Evolutionary conservation across 2,797 vertebrate species (phyloP).

Genomic region (Schizopygopsis malacanthus): DNA sequence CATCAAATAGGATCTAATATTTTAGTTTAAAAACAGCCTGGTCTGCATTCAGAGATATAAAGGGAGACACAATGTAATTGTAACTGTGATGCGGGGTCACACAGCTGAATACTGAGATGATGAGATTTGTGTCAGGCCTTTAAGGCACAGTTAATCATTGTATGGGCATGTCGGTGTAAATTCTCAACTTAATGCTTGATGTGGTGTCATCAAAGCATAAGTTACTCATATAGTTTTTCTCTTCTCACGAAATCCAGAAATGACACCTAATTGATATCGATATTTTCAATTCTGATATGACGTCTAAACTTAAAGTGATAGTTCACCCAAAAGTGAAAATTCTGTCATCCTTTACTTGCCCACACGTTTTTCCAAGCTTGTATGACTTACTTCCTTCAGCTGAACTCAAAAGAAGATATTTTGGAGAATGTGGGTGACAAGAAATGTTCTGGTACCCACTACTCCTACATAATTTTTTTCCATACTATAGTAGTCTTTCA

Average conservation of each 20-base stretch:
- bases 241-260: neutral
- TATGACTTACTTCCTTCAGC: neutral
- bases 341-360: neutral
- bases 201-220: conserved; percentile 64
- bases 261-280: conserved; percentile 6
- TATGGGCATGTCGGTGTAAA: conserved; percentile 53
- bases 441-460: neutral
- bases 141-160: conserved; percentile 54
- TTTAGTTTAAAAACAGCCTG: conserved; percentile 19
- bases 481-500: neutral
- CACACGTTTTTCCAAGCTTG: neutral
- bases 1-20: neutral
- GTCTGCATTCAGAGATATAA: neutral
- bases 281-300: neutral
- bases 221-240: conserved; percentile 32
- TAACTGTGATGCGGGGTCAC: conserved; percentile 55
- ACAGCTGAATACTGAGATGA: conserved; percentile 57
- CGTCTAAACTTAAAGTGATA: neutral
- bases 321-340: neutral
- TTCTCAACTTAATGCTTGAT: conserved; percentile 56
- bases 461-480: neutral
- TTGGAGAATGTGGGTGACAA: neutral
- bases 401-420: neutral
- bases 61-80: conserved; percentile 14
- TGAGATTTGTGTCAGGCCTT: conserved; percentile 43